Evolutionary conservation across 2,797 vertebrate species (phyloP).

Genomic region (Hypotaenidia philippensis): DNA sequence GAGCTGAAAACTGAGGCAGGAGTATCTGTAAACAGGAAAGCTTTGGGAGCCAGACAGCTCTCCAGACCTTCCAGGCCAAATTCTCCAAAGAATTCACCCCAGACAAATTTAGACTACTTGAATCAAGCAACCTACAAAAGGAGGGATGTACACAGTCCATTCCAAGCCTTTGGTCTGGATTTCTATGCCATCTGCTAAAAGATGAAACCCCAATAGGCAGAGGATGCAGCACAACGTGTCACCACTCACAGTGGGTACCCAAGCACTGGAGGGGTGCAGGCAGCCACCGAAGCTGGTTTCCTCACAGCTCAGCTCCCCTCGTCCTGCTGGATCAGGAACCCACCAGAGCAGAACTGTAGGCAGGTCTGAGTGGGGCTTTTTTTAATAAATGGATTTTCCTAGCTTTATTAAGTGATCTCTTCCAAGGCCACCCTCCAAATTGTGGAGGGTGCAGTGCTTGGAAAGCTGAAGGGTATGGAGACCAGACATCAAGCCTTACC

Average conservation of each 20-base stretch:
- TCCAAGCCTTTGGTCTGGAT: background rate
- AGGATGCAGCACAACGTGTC: background rate
- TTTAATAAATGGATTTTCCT: background rate
- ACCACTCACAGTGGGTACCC: rapidly evolving
- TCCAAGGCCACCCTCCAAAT: background rate
- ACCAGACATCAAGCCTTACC: background rate
- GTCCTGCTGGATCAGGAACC: background rate
- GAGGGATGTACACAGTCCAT: background rate
- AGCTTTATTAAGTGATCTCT: background rate
- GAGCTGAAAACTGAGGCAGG: background rate
- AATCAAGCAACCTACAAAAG: background rate
- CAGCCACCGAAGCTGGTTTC: background rate
- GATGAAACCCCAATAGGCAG: background rate
- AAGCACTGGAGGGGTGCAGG: background rate
- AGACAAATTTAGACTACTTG: background rate
- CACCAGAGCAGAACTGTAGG: background rate
- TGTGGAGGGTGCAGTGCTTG: background rate
- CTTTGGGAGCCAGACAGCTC: background rate
- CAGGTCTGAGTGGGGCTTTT: rapidly evolving
- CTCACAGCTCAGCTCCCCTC: background rate
- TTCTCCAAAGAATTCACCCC: background rate
- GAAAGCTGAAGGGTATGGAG: background rate
- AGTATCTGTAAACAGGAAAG: background rate
- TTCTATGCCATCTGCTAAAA: slow-evolving; percentile 18
- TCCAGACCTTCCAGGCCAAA: background rate